phyloP scores from a whole-genome alignment of 1,140 invertebrate species.

The Zaprionus vittiger region DNA sequence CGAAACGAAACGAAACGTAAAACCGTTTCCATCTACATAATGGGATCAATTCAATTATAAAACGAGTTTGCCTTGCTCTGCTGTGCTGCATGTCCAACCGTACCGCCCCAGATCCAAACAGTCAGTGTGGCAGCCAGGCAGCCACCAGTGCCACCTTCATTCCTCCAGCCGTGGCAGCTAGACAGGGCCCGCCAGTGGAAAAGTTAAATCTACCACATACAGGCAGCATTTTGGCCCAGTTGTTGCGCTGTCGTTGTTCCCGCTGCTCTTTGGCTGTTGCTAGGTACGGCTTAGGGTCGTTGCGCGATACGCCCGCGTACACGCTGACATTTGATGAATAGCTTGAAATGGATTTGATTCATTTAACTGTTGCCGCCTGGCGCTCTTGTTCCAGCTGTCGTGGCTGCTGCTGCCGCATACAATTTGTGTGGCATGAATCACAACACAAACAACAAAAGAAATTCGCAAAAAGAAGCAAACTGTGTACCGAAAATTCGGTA shows the following conservation, averaged over 20 bases:
- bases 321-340: slow-evolving; percentile 76
- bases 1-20: slow-evolving; percentile 68
- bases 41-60: slow-evolving; percentile 82
- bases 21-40: slow-evolving; percentile 81
- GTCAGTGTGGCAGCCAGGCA: neutral
- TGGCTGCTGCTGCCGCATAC: slow-evolving; percentile 20
- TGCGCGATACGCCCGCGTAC: slow-evolving; percentile 52
- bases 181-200: neutral
- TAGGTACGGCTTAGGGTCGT: slow-evolving; percentile 46
- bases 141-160: neutral
- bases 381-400: slow-evolving; percentile 21
- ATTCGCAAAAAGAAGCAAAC: slow-evolving; percentile 28
- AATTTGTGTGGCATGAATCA: slow-evolving; percentile 58
- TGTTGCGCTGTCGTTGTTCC: slow-evolving; percentile 20
- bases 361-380: slow-evolving; percentile 70
- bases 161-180: neutral
- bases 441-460: slow-evolving; percentile 26
- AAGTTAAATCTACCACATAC: slow-evolving; percentile 50
- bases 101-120: neutral
- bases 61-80: slow-evolving; percentile 64
- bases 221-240: slow-evolving; percentile 41
- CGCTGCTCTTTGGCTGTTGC: slow-evolving; percentile 24
- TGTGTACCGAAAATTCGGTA: neutral
- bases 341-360: slow-evolving; percentile 79
- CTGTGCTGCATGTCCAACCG: slow-evolving; percentile 40